Evolutionary conservation across 2,888 invertebrate genomes (phyloP).

Genomic region (Eilema griseolum): DNA sequence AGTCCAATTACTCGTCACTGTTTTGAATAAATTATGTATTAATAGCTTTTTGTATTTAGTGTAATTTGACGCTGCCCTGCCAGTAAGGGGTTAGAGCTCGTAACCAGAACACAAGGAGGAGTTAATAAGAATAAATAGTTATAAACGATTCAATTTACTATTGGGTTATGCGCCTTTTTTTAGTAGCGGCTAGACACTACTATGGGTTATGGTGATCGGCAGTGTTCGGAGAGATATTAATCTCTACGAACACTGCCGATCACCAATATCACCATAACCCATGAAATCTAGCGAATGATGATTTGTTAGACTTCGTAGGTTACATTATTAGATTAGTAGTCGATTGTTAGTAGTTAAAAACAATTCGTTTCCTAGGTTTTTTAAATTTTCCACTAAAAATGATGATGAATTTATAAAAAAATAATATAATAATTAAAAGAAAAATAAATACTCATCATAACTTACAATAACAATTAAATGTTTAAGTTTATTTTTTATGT

Average conservation of each 20-base stretch:
- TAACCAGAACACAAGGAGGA: not conserved
- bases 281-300: too few species aligned
- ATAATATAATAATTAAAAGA: not conserved
- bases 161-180: too few species aligned
- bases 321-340: not conserved
- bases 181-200: too few species aligned
- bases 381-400: not conserved
- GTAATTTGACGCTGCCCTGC: constrained; percentile 20
- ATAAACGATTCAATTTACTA: not conserved
- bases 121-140: not conserved
- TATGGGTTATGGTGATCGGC: not conserved
- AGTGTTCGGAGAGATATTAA: too few species aligned
- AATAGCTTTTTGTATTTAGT: constrained; percentile 31
- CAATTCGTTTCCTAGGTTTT: not conserved
- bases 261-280: too few species aligned
- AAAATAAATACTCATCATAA: not conserved
- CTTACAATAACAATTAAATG: constrained; percentile 22
- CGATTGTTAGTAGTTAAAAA: not conserved
- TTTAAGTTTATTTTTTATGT: constrained; percentile 13
- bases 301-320: not conserved
- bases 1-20: constrained; percentile 47
- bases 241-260: too few species aligned
- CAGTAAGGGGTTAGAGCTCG: not conserved
- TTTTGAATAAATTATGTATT: constrained; percentile 41
- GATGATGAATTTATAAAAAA: not conserved